These are phyloP conservation scores for Macrosoma leucophasiata DNA, from an alignment of 2,888 invertebrate species.

Conservation along the genomic window DNA sequence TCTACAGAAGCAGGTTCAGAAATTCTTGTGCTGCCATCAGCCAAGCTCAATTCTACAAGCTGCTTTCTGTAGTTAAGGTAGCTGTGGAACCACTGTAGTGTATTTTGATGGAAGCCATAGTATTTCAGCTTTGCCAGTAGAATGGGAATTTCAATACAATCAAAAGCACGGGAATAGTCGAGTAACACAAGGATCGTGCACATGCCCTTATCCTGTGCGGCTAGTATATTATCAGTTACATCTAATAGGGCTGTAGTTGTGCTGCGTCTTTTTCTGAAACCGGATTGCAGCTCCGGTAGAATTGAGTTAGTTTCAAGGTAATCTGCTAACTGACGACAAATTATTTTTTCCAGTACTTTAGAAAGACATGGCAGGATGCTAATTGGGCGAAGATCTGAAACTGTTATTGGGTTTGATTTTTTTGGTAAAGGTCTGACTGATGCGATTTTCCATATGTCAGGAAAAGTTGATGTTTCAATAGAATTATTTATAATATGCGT, in stretches of 20 bases:
- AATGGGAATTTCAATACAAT: conserved; percentile 16
- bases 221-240: conserved; percentile 27
- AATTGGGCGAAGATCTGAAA: too few relatives aligned
- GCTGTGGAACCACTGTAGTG: conserved; percentile 3
- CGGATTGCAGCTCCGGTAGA: conserved; percentile 27
- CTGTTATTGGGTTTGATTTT: too few relatives aligned
- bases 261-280: conserved; percentile 25
- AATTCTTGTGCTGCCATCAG: neutral
- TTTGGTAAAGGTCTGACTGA: too few relatives aligned
- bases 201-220: conserved; percentile 21
- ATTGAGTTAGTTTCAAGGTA: conserved; percentile 22
- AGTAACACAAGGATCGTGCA: conserved; percentile 9
- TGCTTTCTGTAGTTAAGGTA: neutral
- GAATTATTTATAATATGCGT: too few relatives aligned
- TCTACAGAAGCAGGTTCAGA: neutral
- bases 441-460: too few relatives aligned
- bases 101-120: conserved; percentile 14
- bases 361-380: too few relatives aligned
- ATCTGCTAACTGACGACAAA: neutral
- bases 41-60: neutral
- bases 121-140: conserved; percentile 18
- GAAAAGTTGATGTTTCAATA: too few relatives aligned
- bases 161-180: conserved; percentile 18
- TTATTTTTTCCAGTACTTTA: too few relatives aligned
- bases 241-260: conserved; percentile 30